These are phyloP conservation scores for Rhogogaster chlorosoma DNA, from an alignment of 2,888 invertebrate species.

Conservation along the genomic window DNA sequence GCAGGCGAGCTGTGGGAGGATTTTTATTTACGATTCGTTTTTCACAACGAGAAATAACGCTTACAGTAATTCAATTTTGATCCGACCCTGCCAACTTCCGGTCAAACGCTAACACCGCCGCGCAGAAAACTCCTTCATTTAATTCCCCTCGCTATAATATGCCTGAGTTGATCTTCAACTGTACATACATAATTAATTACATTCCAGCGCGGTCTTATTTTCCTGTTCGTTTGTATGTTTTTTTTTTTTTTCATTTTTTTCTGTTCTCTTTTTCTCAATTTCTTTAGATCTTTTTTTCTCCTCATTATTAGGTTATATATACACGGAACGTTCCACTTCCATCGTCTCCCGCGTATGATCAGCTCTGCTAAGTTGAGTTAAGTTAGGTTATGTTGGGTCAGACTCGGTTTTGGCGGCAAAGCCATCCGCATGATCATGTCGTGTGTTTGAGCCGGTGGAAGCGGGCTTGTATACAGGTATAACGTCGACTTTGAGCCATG, in stretches of 20 bases:
- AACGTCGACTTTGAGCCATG: slow-evolving; percentile 61
- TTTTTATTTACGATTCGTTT: neutral
- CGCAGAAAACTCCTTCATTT: neutral
- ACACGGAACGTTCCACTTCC: neutral
- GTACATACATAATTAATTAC: neutral
- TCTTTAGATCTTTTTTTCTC: neutral
- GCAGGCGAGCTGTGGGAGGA: neutral
- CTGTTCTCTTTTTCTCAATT: too few species aligned
- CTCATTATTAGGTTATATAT: neutral
- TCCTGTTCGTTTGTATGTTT: neutral
- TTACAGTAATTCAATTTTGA: neutral
- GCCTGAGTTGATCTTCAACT: neutral
- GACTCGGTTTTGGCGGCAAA: slow-evolving; percentile 25
- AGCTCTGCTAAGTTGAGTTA: neutral
- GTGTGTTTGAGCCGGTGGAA: neutral
- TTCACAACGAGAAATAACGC: neutral
- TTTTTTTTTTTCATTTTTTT: neutral
- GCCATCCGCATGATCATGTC: slow-evolving; percentile 27
- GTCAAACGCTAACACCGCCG: neutral
- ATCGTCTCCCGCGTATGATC: slow-evolving; percentile 10
- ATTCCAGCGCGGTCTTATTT: neutral
- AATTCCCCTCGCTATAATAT: neutral
- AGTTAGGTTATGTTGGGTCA: neutral
- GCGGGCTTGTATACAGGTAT: neutral
- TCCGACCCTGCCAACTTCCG: neutral